These are phyloP conservation scores for Cherax destructor DNA, from an alignment of 1,140 invertebrate genomes.

Conservation along the genomic window DNA sequence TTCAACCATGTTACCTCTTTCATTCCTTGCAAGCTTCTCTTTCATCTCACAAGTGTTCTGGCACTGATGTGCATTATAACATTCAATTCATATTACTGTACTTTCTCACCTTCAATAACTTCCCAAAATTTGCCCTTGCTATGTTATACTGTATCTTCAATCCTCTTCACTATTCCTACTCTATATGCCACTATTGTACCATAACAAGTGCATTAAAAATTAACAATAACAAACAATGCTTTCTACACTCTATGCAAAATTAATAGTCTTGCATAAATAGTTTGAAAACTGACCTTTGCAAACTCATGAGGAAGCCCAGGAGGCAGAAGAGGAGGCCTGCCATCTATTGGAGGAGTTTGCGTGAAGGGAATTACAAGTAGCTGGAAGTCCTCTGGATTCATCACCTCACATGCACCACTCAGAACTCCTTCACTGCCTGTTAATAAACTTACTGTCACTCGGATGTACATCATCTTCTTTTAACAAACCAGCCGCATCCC, in stretches of 20 bases:
- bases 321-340: constrained; percentile 68
- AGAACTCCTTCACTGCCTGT: constrained; percentile 61
- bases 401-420: constrained; percentile 64
- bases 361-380: constrained; percentile 68
- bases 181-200: not conserved
- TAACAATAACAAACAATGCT: too few relatives aligned
- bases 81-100: too few relatives aligned
- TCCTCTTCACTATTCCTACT: too few relatives aligned
- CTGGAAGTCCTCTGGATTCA: constrained; percentile 70
- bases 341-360: constrained; percentile 66
- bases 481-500: too few relatives aligned
- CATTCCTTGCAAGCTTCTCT: too few relatives aligned
- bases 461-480: too few relatives aligned
- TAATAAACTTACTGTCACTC: not conserved
- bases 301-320: constrained; percentile 70
- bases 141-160: too few relatives aligned
- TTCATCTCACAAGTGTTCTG: too few relatives aligned
- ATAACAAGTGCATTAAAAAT: not conserved
- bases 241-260: not conserved
- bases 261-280: not conserved
- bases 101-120: too few relatives aligned
- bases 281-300: constrained; percentile 55
- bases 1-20: too few relatives aligned
- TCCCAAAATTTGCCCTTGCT: too few relatives aligned
- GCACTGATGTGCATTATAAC: too few relatives aligned